Percentiles rank a stretch among this genome's conserved stretches.
These are phyloP conservation scores for Erebia epiphron DNA, from an alignment of 2,888 invertebrate genomes.

Conservation along the genomic window DNA sequence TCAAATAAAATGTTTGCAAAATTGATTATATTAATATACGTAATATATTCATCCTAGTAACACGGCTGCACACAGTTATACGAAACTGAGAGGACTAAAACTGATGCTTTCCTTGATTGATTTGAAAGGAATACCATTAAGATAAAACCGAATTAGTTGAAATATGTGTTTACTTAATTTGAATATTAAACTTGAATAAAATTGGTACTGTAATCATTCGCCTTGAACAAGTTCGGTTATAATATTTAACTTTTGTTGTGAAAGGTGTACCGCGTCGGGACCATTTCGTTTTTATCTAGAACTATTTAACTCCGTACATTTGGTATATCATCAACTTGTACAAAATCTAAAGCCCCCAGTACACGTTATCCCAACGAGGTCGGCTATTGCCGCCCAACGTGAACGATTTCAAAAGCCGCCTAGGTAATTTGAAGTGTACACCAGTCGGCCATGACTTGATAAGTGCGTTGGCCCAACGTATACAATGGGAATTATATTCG, in stretches of 20 bases:
- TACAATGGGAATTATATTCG: constrained; percentile 19
- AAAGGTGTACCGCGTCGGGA: constrained; percentile 41
- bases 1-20: background rate
- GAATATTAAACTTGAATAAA: background rate
- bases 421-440: background rate
- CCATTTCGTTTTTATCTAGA: constrained; percentile 39
- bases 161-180: background rate
- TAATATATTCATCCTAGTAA: background rate
- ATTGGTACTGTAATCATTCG: constrained; percentile 13
- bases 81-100: background rate
- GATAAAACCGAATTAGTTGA: background rate
- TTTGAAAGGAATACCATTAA: background rate
- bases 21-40: background rate
- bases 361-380: background rate
- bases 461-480: background rate
- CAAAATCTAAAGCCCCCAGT: background rate
- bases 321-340: constrained; percentile 36
- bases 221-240: constrained; percentile 1
- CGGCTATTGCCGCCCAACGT: background rate
- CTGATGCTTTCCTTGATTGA: background rate
- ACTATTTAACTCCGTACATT: constrained; percentile 23
- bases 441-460: background rate
- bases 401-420: background rate
- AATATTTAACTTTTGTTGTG: constrained; percentile 5
- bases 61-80: background rate